Conservation (phyloP, 2,113 vertebrate species). For the Phalacrocorax brasilianus region DNA sequence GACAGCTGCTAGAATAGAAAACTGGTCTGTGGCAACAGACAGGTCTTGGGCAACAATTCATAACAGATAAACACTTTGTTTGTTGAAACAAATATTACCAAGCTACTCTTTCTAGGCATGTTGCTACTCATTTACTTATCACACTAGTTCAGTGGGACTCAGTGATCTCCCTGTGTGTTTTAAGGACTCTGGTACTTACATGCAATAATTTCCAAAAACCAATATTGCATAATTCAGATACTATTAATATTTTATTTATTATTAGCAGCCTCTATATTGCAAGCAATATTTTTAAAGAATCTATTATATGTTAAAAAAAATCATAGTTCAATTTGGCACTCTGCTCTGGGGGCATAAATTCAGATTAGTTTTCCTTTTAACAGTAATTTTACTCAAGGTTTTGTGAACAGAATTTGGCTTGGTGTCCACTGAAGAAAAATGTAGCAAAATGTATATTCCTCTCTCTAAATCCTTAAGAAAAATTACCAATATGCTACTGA, state of each 20-base stretch:
- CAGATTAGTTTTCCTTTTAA: neutral
- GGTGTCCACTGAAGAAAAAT: neutral
- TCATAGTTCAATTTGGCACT: neutral
- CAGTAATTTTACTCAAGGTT: neutral
- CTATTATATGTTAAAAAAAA: neutral
- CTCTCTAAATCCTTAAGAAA: neutral
- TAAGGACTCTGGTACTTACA: neutral
- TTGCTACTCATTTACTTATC: neutral
- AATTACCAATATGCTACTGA: neutral
- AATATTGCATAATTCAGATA: neutral
- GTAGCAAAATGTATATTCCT: neutral
- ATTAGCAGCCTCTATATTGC: neutral
- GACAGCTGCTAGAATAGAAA: neutral
- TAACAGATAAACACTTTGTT: neutral
- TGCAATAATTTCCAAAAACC: neutral
- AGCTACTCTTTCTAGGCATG: neutral
- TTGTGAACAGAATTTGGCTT: neutral
- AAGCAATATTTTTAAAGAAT: neutral
- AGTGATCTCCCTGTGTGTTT: neutral
- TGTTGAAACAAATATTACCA: neutral
- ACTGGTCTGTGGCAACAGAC: neutral
- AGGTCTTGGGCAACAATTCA: neutral
- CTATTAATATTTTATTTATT: constrained; percentile 6
- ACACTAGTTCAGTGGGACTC: neutral
- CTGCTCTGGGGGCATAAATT: neutral